These are phyloP conservation scores for Harpegnathos saltator DNA, from an alignment of 1,140 invertebrate genomes.

Conservation along the genomic window DNA sequence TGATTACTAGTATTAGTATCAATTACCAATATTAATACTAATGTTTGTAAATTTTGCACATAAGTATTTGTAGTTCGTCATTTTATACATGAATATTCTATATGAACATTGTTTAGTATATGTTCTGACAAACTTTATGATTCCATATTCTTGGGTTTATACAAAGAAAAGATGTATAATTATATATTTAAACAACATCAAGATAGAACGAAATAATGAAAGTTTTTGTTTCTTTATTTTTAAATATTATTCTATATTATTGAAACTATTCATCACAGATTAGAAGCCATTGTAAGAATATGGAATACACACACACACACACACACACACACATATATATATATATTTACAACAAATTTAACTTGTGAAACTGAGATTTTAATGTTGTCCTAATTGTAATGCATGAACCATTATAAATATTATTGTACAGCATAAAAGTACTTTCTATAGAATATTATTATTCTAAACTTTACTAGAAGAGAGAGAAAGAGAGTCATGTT, in stretches of 20 bases:
- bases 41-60: not conserved
- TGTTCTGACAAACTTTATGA: constrained; percentile 22
- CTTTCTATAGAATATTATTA: constrained; percentile 14
- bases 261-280: not conserved
- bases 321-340: no score
- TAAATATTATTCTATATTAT: constrained; percentile 31
- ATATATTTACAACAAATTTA: constrained; percentile 45
- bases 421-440: constrained; percentile 42
- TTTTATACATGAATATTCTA: constrained; percentile 43
- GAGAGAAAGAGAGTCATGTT: no score
- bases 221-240: constrained; percentile 11
- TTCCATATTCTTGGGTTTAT: not conserved
- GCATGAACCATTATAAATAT: constrained; percentile 17
- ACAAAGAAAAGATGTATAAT: constrained; percentile 18
- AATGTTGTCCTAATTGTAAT: constrained; percentile 48
- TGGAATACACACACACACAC: no score
- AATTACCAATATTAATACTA: not conserved
- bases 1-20: not conserved
- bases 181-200: constrained; percentile 1
- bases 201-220: constrained; percentile 24
- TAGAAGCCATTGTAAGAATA: not conserved
- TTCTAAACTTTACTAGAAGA: constrained; percentile 15
- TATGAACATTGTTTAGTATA: constrained; percentile 24
- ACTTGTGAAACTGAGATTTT: constrained; percentile 10
- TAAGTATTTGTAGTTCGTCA: constrained; percentile 11